These are phyloP conservation scores for Indicator indicator DNA, from an alignment of 2,113 vertebrate genomes.

Conservation along the genomic window DNA sequence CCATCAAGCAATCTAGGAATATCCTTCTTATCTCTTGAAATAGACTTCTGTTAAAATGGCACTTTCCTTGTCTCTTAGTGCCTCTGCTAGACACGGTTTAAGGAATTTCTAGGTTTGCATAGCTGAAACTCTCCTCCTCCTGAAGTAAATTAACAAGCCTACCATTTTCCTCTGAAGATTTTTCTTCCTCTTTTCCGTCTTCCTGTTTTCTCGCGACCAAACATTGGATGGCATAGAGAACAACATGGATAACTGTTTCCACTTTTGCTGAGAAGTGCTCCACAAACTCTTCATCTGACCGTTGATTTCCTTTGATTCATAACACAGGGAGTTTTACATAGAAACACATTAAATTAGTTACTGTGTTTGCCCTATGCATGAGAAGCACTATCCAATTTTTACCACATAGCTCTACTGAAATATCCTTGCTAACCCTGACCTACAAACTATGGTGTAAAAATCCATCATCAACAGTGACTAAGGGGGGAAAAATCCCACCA, in stretches of 20 bases:
- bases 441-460: not conserved
- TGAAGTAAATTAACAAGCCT: not conserved
- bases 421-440: not conserved
- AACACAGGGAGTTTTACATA: not conserved
- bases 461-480: not conserved
- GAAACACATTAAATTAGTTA: not conserved
- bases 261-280: conserved; percentile 84
- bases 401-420: not conserved
- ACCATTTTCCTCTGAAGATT: conserved; percentile 58
- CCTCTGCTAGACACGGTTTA: not conserved
- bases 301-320: conserved; percentile 62
- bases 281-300: conserved; percentile 73
- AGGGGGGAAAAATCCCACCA: not conserved
- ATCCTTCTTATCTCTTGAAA: not conserved
- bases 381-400: not conserved
- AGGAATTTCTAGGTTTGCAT: not conserved
- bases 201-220: conserved; percentile 81
- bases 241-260: conserved; percentile 83
- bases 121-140: not conserved
- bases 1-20: not conserved
- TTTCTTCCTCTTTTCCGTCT: conserved; percentile 44
- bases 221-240: conserved; percentile 89
- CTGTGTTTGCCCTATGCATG: not conserved
- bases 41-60: not conserved
- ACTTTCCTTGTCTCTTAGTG: not conserved